These are phyloP conservation scores for Centropus unirufus DNA, from an alignment of 2,113 vertebrate genomes.

Conservation along the genomic window DNA sequence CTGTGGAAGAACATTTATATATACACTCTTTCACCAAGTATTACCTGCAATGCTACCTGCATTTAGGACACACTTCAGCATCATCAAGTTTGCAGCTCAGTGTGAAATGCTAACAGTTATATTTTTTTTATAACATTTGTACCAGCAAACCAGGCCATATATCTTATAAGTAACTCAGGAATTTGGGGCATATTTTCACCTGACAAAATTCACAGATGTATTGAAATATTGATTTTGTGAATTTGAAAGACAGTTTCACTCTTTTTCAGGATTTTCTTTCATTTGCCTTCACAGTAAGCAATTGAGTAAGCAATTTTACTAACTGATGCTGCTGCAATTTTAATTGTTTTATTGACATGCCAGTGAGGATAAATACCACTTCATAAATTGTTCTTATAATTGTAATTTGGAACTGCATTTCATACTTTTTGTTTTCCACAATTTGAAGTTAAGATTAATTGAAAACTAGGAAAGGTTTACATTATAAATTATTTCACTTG, in stretches of 20 bases:
- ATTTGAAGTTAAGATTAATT: not conserved
- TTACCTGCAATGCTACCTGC: not conserved
- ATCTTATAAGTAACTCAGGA: not conserved
- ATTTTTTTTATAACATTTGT: constrained; percentile 13
- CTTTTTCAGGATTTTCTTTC: not conserved
- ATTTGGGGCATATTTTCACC: not conserved
- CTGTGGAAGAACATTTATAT: not conserved
- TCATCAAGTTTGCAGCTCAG: not conserved
- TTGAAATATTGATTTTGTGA: not conserved
- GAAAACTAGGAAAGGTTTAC: not conserved
- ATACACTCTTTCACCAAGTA: not conserved
- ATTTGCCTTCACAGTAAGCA: not conserved
- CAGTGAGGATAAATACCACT: not conserved
- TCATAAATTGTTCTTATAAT: not conserved
- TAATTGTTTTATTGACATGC: not conserved
- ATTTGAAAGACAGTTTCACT: not conserved
- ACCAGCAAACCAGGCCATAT: not conserved
- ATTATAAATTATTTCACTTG: not conserved
- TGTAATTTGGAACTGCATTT: not conserved
- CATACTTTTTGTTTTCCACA: not conserved
- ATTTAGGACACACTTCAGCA: constrained; percentile 7
- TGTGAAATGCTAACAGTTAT: not conserved
- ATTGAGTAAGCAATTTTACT: not conserved
- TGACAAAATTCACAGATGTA: not conserved
- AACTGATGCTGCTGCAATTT: not conserved